phyloP scores from a whole-genome alignment of 2,888 invertebrate genomes.

The Aspidiotus destructor region DNA sequence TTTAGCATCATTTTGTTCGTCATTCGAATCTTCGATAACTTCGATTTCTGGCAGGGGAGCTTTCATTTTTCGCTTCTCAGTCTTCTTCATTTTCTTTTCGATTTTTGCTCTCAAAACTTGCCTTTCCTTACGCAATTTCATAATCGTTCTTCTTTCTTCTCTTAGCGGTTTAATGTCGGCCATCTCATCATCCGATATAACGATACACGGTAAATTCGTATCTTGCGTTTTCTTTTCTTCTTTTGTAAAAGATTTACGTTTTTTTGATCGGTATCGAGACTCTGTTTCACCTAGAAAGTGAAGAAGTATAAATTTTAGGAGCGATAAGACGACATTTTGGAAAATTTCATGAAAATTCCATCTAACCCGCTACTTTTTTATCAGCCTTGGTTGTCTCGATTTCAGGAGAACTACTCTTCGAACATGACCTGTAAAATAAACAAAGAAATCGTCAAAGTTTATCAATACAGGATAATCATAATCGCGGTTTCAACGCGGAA shows the following conservation, averaged over 20 bases:
- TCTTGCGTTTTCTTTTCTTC: conserved; percentile 16
- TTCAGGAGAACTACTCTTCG: too few species aligned
- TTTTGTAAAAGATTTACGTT: neutral
- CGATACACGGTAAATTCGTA: neutral
- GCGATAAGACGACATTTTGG: neutral
- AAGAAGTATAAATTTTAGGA: neutral
- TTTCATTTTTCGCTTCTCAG: conserved; percentile 12
- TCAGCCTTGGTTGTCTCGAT: too few species aligned
- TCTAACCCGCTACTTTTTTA: too few species aligned
- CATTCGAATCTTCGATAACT: neutral
- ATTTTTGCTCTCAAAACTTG: neutral
- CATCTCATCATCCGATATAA: conserved; percentile 22
- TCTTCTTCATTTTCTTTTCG: conserved; percentile 10
- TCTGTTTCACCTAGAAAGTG: neutral
- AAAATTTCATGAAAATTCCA: neutral
- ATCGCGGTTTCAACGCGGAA: too few species aligned
- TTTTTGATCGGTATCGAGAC: neutral
- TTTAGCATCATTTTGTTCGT: neutral
- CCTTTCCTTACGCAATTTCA: neutral
- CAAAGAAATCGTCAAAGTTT: too few species aligned
- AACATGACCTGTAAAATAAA: too few species aligned
- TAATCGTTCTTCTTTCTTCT: neutral
- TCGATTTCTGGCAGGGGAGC: neutral
- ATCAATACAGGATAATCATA: too few species aligned
- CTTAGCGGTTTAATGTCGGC: neutral